These are phyloP conservation scores for Lepidostoma basale DNA, from an alignment of 1,140 invertebrate genomes.

Conservation along the genomic window DNA sequence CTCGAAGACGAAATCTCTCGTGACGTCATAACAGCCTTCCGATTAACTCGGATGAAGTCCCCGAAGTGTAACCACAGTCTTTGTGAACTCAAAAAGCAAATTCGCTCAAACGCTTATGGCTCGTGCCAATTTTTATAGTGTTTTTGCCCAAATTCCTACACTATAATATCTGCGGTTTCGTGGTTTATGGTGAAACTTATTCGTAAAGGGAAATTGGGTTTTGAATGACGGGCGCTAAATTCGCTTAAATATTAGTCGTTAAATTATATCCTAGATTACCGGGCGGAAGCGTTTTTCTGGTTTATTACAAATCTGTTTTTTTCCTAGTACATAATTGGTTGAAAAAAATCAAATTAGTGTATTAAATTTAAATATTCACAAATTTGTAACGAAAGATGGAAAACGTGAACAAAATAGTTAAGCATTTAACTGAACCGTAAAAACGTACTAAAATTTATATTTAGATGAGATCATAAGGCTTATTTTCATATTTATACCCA, in stretches of 20 bases:
- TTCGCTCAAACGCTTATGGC: not conserved
- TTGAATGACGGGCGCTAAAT: not conserved
- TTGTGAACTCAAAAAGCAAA: slow-evolving; percentile 7
- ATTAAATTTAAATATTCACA: not conserved
- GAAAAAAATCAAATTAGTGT: too few relatives aligned
- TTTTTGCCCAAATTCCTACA: not conserved
- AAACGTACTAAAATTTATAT: too few relatives aligned
- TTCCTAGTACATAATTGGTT: too few relatives aligned
- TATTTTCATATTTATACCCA: too few relatives aligned
- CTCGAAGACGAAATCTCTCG: not conserved
- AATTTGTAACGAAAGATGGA: not conserved
- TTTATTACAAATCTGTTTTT: too few relatives aligned
- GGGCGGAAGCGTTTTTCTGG: too few relatives aligned
- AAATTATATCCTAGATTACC: not conserved
- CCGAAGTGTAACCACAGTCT: not conserved
- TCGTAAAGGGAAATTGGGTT: not conserved
- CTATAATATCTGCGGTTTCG: not conserved
- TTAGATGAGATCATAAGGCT: too few relatives aligned
- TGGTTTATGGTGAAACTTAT: not conserved
- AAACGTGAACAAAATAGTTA: too few relatives aligned
- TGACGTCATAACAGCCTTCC: slow-evolving; percentile 6
- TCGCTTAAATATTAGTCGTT: not conserved
- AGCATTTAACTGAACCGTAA: too few relatives aligned
- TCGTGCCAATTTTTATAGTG: slow-evolving; percentile 18
- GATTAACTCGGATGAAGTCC: slow-evolving; percentile 17